phyloP scores from a whole-genome alignment of 2,888 invertebrate species.

The Apodemia mormo region DNA sequence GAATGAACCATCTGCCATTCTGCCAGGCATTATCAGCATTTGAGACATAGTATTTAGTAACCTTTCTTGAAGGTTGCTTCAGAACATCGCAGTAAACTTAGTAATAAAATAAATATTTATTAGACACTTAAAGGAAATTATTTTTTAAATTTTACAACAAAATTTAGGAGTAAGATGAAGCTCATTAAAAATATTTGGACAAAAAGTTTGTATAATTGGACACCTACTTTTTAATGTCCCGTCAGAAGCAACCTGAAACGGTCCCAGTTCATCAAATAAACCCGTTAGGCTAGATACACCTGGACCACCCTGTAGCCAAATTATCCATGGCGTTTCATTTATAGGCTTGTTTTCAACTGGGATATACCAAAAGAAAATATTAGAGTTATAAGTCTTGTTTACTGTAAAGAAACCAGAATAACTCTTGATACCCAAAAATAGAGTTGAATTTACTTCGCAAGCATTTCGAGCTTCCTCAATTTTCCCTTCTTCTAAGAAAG shows the following conservation, averaged over 20 bases:
- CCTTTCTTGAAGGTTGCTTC: too few relatives aligned
- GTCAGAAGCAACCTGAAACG: constrained; percentile 44
- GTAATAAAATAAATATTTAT: too few relatives aligned
- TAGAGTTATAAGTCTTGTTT: constrained; percentile 86
- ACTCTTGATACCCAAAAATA: constrained; percentile 68
- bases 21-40: too few relatives aligned
- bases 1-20: too few relatives aligned
- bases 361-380: constrained; percentile 93
- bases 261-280: constrained; percentile 71
- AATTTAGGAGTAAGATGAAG: too few relatives aligned
- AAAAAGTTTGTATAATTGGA: not conserved
- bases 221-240: constrained; percentile 29
- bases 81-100: too few relatives aligned
- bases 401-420: constrained; percentile 85
- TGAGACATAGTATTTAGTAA: too few relatives aligned
- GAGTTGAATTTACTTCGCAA: constrained; percentile 50
- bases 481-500: constrained; percentile 58
- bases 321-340: constrained; percentile 84
- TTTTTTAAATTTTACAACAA: too few relatives aligned
- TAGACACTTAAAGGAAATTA: too few relatives aligned
- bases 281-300: constrained; percentile 84
- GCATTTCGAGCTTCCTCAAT: constrained; percentile 60
- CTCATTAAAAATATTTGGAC: too few relatives aligned
- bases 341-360: constrained; percentile 74
- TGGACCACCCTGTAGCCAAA: constrained; percentile 96